A percentile compares a stretch with the other conserved stretches of the same genome.
phyloP scores from a whole-genome alignment of 2,888 invertebrate genomes.

The Metallyticus violacea region DNA sequence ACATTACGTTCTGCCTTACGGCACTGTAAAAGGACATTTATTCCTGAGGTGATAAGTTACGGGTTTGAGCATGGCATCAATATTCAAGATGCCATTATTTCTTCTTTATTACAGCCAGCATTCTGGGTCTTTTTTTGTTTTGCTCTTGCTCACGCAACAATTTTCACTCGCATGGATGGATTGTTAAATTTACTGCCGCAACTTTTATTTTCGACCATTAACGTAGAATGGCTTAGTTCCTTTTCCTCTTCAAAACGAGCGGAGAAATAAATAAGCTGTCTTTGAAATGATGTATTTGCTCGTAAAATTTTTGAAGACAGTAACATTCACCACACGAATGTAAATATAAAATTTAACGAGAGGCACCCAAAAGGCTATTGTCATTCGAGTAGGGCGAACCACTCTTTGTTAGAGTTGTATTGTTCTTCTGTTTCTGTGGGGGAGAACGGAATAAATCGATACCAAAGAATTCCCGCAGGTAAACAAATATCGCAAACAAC shows the following conservation, averaged over 20 bases:
- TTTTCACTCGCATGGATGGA: background rate
- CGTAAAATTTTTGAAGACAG: background rate
- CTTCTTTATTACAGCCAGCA: background rate
- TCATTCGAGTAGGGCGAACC: background rate
- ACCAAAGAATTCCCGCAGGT: background rate
- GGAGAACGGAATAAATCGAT: background rate
- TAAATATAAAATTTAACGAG: background rate
- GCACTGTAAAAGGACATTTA: background rate
- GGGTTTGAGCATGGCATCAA: too few species aligned
- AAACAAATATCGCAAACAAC: too few species aligned
- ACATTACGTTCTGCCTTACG: background rate
- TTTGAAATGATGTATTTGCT: background rate
- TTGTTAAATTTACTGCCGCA: background rate
- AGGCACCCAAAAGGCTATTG: background rate
- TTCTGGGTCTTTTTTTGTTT: background rate
- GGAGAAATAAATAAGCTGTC: background rate
- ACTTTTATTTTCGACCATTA: background rate
- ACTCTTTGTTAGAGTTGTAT: background rate
- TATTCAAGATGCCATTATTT: too few species aligned
- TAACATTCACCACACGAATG: background rate
- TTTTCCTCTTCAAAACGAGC: background rate
- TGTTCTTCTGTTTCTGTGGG: background rate
- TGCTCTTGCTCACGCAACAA: background rate
- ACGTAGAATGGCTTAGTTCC: background rate
- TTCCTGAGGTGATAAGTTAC: too few species aligned